Evolutionary conservation across 1,140 invertebrate species (phyloP), one percentile per base, ranked within the genome.

Genomic region (Papilio machaon): DNA sequence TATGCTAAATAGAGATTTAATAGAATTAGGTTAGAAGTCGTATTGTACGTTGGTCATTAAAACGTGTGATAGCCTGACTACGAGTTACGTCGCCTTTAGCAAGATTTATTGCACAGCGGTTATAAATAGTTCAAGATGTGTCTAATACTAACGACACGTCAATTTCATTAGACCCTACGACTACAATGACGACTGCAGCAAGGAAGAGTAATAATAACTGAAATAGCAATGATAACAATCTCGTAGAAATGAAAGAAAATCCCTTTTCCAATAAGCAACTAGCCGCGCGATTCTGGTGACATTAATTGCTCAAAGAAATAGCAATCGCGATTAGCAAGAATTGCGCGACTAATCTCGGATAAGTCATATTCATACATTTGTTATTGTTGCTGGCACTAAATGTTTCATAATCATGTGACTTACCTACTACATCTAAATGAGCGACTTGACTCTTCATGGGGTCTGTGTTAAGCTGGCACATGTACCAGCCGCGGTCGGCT

Each of bases 391-490:
- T 3, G 7, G 38, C 38, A 43, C 7, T 43, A 8, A 4, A 13
- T 15, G 49, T 58, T n/a, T n/a, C 11, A 17, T 58, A 58, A n/a
- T 17, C 17, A 47, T 30, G 4, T 11, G 80, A 94, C 96, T 95
- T 93, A 98, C 98, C 97, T 85, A 98, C 97, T 73, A 99, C 97
- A 88, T 98, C 97, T 82, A 99, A 94, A 91, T 98, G 98, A 7
- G 97, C 98, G 38, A 97, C 96, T 94, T 98, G 97, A 89, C 97
- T 98, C 89, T 98, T 98, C 97, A 99, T 98, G 0, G 98, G 97
- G 89, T 98, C 97, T 5, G 98, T 98, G 92, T 99, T 99, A 83
- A 99, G 97, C 94, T 98, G 97, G 91, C 97, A 98, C 97, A 98
- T 98, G 92, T 98, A 97, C 95, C 97, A 97, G 35, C 97, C 98